Base-by-base conservation (phyloP, 2,888 invertebrate genomes). In the Pterostichus madidus region DNA sequence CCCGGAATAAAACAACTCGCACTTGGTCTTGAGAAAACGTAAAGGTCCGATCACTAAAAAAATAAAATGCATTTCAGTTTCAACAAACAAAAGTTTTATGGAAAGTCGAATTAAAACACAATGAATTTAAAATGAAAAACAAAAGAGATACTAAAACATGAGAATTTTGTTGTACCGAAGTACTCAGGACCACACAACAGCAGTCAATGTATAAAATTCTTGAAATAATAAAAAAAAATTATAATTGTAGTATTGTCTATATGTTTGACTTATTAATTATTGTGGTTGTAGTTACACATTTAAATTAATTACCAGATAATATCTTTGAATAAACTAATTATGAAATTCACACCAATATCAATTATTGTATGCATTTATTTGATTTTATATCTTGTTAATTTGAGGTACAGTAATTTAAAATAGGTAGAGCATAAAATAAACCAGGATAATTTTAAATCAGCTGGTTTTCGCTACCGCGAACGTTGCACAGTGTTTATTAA, bases 1-100 rank as follows among this genome's bases (percentile, higher is more conserved):
- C 97, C 88, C 94, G 93, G 90, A 95, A 97, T 85, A 97, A 91
- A 87, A 97, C 92, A 87, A 97, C 92, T 86, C 97, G 92, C 84
- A 97, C 94, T 91, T 95, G 95, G 88, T 94, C 93, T 85, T 92
- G 92, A 87, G 92, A 93, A 90, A 95, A 94, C 86, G 93, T 92
- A 89, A 93, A 92, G 85, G 91, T 90, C 87, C 92, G 92, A 87
- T 91, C 91, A 87, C 88, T 89, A 85, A 83, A 88, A 88, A 83
- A 84, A 84, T 85, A 85, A 84, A 84, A 83, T 80, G 81, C 77
- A 81, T 24, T 15, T 56, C 24, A 52, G 24, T 24, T 3, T 24
- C 24, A 2, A 24, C 1, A 24, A 24, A 24, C 24, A 3, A 3
- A 2, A 24, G 24, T 24, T 24, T 24, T 24, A 24, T 24, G 3